Evolutionary conservation across 2,113 vertebrate genomes (phyloP).

Genomic region (Pedionomus torquatus): DNA sequence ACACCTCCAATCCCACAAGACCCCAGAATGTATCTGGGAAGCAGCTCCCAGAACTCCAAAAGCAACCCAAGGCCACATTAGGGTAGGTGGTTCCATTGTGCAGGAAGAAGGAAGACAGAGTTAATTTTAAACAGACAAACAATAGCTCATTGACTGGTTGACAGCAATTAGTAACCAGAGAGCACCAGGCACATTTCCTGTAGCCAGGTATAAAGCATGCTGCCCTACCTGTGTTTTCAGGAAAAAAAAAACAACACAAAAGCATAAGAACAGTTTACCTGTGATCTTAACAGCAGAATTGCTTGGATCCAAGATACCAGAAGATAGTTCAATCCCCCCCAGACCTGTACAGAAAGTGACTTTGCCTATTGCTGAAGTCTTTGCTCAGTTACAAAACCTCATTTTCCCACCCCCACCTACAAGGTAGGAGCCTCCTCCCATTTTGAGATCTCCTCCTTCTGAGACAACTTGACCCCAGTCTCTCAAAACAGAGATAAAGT

Average conservation of each 20-base stretch:
- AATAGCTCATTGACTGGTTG: constrained; percentile 43
- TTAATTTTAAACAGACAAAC: constrained; percentile 65
- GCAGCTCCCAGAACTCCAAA: background rate
- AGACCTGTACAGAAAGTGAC: background rate
- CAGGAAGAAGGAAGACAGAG: background rate
- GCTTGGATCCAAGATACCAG: background rate
- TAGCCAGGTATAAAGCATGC: background rate
- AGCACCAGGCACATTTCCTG: background rate
- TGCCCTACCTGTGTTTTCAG: background rate
- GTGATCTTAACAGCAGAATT: background rate
- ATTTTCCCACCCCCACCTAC: background rate
- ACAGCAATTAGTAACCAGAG: constrained; percentile 53
- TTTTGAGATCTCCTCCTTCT: background rate
- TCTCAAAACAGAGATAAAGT: background rate
- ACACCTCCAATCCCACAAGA: background rate
- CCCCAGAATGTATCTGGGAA: background rate
- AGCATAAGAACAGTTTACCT: background rate
- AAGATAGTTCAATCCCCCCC: background rate
- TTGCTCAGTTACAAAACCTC: background rate
- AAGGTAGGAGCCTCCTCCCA: fast-evolving
- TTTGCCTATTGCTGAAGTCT: background rate
- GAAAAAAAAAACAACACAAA: background rate
- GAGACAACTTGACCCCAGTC: background rate
- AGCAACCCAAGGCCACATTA: fast-evolving
- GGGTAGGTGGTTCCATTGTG: background rate